Evolutionary conservation across 1,140 invertebrate genomes (phyloP), one percentile per base, ranked within the genome.

Genomic region (Zaprionus capensis): DNA sequence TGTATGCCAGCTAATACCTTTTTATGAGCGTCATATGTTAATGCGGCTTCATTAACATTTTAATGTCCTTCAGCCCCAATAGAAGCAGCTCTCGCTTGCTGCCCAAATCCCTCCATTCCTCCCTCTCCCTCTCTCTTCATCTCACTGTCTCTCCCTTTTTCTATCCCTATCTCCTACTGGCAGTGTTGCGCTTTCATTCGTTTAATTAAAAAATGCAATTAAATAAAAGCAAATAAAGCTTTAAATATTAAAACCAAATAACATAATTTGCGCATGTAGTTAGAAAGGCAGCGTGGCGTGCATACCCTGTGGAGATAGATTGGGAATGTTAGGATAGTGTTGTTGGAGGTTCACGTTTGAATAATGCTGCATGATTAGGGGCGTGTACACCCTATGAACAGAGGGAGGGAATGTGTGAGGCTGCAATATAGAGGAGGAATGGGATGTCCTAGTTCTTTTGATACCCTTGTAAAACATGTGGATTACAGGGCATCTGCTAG

Each of bases 11-110:
- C 81, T 88, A 88, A 88, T 88, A 85, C 85, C 85, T 90, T 85
- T 90, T 88, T 90, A 88, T 88, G 85, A 80, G 53, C 81, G 82
- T 88, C 85, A 90, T 88, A 88, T 88, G 85, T 90, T 88, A 88
- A 88, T 88, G 85, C 71, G 73, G 76, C 85, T 82, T 90, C 85
- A 88, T 90, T 88, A 88, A 88, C 85, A 88, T 88, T 88, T 85
- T 88, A 88, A 88, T 84, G 84, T 79, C 69, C 65, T 59, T 78
- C 59, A 71, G 77, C 77, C 78, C 71, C 81, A 81, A 81, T 84
- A 77, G 66, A 78, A 82, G 26, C 71, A 56, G 64, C 64, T 44
- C 64, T 26, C 20, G 22, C 11, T 12, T 46, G n/a, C 46, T 51
- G 20, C 46, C 17, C 46, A 24, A 46, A 20, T 17, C n/a, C 20